Conservation (phyloP, 2,113 vertebrate species). For the Cololabis saira region DNA sequence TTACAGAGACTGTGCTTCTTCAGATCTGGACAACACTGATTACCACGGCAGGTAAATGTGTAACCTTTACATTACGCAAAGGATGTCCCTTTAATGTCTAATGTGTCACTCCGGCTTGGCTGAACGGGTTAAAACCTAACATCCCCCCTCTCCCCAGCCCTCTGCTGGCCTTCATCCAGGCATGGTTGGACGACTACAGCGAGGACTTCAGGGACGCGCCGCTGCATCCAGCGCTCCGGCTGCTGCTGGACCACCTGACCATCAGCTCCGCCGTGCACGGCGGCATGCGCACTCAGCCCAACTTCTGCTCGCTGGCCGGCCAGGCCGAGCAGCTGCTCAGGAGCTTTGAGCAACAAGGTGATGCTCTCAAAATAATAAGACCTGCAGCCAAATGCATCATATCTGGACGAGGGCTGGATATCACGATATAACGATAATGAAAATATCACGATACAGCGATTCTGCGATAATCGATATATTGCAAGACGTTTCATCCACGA, state of each 20-base stretch:
- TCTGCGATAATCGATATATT: too few species aligned
- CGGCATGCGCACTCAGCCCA: slow-evolving; percentile 56
- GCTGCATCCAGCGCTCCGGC: slow-evolving; percentile 66
- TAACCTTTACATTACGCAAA: background rate
- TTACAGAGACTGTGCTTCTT: slow-evolving; percentile 60
- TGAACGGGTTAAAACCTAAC: slow-evolving; percentile 19
- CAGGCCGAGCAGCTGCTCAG: slow-evolving; percentile 78
- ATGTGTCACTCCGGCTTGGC: background rate
- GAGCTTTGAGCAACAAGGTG: slow-evolving; percentile 78
- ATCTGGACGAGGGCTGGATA: too few species aligned
- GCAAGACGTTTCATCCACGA: too few species aligned
- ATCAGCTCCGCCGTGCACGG: slow-evolving; percentile 68
- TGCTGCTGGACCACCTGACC: slow-evolving; percentile 73
- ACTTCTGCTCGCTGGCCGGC: slow-evolving; percentile 71
- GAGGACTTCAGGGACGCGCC: slow-evolving; percentile 88
- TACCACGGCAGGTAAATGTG: slow-evolving; percentile 68
- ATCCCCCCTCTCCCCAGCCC: slow-evolving; percentile 51
- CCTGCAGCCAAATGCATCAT: background rate
- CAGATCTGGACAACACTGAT: slow-evolving; percentile 63
- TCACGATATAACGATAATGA: too few species aligned
- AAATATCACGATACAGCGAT: too few species aligned
- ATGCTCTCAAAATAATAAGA: background rate
- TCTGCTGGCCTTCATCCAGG: slow-evolving; percentile 79
- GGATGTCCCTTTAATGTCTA: background rate
- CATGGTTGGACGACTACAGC: slow-evolving; percentile 86